Base-by-base conservation (phyloP, 2,888 invertebrate genomes). In the Platycheirus rosarum region DNA sequence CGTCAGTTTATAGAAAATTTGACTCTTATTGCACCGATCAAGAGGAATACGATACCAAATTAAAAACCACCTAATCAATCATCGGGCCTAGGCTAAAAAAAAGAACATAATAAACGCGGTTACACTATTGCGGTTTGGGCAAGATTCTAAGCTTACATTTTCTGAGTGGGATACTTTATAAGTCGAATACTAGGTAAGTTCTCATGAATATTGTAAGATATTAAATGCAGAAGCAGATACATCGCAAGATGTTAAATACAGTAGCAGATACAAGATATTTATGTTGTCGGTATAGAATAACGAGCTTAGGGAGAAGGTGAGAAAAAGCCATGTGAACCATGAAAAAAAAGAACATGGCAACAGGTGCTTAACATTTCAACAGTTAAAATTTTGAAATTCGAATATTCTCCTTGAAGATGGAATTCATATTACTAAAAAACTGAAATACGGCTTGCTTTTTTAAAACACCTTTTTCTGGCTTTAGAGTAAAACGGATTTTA, bases 141-240 rank as follows among this genome's bases (percentile, higher is more conserved):
- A 60, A 68, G 55, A 63, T 57, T 70, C 37, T 53, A 48, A 68
- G 18, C 62, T 79, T 74, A 63, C 74, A 69, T 69, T 49, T 69
- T 63, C 40, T 14, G 29, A 48, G 68, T 63, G 62, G 66, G 55
- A 46, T 53, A 55, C 79, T 51, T 32, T 37, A 51, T 49, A 68
- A 76, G 53, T 42, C 44, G 32, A 32, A 76, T 76, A 76, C 80
- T 76, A 77, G 82, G 82, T 82, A 57, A 77, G 77, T 82, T 82
- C 77, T 73, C 82, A 77, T 77, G 66, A 68, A 55, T 71, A 77
- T 71, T 55, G 53, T 55, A 16, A 11, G 14, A 16, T 40, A 13
- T 29, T 42, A 16, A 60, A 60, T 77, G 55, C 55, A 62, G 23
- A 71, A 57, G 29, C 16, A 26, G 2, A 23, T 14, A 48, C 6